Conservation (phyloP, 2,113 vertebrate genomes). For the Corythaeola cristata region DNA sequence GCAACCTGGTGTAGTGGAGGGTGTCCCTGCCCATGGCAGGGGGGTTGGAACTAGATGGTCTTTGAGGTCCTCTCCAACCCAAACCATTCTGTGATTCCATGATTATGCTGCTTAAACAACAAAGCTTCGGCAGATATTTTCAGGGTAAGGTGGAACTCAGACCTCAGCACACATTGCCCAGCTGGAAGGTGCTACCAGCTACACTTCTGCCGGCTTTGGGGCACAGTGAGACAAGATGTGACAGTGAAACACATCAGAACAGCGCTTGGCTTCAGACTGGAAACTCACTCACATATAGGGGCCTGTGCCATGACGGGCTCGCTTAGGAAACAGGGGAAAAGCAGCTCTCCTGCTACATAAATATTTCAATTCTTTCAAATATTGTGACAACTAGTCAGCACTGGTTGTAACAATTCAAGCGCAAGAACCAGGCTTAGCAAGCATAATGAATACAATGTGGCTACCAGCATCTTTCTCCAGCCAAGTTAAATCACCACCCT, state of each 20-base stretch:
- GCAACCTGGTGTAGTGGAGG: too few species aligned
- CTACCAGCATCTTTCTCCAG: neutral
- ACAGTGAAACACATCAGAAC: neutral
- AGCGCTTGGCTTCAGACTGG: neutral
- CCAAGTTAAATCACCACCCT: neutral
- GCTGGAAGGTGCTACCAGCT: neutral
- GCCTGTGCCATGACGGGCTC: neutral
- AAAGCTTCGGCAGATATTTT: neutral
- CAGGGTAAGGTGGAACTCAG: accelerated
- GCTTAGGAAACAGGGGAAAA: accelerated
- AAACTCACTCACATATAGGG: neutral
- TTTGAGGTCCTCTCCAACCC: too few species aligned
- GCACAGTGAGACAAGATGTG: accelerated
- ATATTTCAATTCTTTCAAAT: neutral
- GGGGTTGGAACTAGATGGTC: too few species aligned
- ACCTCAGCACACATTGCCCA: accelerated
- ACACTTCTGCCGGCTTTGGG: accelerated
- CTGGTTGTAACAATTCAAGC: neutral
- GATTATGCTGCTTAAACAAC: neutral
- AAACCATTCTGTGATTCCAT: too few species aligned
- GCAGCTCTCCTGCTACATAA: neutral
- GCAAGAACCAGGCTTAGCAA: neutral
- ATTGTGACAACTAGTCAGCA: neutral
- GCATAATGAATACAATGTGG: neutral
- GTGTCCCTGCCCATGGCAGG: too few species aligned